Evolutionary conservation across 2,888 invertebrate genomes (phyloP).

Genomic region (Caenorhabditis sp.): DNA sequence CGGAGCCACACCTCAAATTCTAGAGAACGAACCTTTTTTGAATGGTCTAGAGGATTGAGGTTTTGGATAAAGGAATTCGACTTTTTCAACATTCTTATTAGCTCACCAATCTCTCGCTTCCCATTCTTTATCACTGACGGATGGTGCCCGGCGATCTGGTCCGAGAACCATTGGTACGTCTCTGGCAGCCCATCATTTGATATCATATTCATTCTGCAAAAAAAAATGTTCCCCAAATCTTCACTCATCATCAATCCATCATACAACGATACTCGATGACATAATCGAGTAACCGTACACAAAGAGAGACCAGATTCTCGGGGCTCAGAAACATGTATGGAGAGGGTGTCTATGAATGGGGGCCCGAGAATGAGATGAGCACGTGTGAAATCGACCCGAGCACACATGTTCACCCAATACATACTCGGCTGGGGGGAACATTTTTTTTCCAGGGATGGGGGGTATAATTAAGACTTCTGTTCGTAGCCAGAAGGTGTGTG

Average conservation of each 20-base stretch:
- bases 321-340: conserved; percentile 27
- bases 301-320: neutral
- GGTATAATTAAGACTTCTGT: conserved; percentile 13
- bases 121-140: conserved; percentile 82
- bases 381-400: conserved; percentile 63
- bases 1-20: conserved; percentile 46
- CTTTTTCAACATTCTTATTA: too few relatives aligned
- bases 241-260: conserved; percentile 5
- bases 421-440: too few relatives aligned
- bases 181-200: conserved; percentile 69
- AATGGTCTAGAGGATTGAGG: neutral
- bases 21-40: neutral
- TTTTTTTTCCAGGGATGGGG: too few relatives aligned
- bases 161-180: conserved; percentile 76
- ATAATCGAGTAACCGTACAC: conserved; percentile 11
- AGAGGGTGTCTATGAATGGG: conserved; percentile 51
- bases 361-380: conserved; percentile 31
- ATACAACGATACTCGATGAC: conserved; percentile 4
- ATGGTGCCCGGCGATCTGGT: conserved; percentile 82
- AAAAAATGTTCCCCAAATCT: too few relatives aligned
- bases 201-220: conserved; percentile 28
- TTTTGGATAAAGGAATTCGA: neutral
- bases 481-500: conserved; percentile 22
- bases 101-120: conserved; percentile 81
- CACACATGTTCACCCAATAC: conserved; percentile 55